A percentile compares a stretch with the other conserved stretches of the same genome.
Conservation (phyloP, 2,113 vertebrate genomes). For the Chrysemys picta region DNA sequence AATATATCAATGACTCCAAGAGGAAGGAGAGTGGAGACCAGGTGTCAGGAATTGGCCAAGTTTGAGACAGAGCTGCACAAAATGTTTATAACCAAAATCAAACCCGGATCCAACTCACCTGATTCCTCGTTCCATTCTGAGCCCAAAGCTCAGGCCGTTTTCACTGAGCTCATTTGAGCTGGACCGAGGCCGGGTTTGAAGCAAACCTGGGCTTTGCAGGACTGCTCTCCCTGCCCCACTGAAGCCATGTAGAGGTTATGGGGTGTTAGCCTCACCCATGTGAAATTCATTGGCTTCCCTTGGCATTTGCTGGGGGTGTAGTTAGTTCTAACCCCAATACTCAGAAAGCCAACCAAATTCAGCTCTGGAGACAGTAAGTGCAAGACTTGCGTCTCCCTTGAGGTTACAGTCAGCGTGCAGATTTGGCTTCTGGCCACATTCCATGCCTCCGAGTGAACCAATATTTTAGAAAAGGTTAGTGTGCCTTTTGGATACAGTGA, state of each 20-base stretch:
- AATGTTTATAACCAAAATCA: not conserved
- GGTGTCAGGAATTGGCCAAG: not conserved
- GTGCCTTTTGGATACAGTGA: not conserved
- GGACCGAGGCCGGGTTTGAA: not conserved
- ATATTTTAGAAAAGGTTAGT: not conserved
- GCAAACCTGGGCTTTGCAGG: not conserved
- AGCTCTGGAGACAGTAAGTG: not conserved
- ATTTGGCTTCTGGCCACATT: not conserved
- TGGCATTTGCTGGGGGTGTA: not conserved
- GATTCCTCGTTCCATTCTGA: not conserved
- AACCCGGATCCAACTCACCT: not conserved
- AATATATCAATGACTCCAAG: not conserved
- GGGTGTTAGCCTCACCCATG: not conserved
- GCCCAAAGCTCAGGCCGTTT: not conserved
- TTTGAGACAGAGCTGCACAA: not conserved
- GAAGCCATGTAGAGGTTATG: not conserved
- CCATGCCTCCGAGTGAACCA: not conserved
- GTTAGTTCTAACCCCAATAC: not conserved
- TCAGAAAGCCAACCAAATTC: not conserved
- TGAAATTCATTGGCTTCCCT: not conserved
- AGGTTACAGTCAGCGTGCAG: not conserved
- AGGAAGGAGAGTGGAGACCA: not conserved
- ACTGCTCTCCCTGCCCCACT: not conserved
- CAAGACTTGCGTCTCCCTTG: not conserved
- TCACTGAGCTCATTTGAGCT: not conserved